Percentiles rank a stretch among this genome's conserved stretches.
Evolutionary conservation across 2,888 invertebrate genomes (phyloP).

Genomic region (Linnaemya vulpina): DNA sequence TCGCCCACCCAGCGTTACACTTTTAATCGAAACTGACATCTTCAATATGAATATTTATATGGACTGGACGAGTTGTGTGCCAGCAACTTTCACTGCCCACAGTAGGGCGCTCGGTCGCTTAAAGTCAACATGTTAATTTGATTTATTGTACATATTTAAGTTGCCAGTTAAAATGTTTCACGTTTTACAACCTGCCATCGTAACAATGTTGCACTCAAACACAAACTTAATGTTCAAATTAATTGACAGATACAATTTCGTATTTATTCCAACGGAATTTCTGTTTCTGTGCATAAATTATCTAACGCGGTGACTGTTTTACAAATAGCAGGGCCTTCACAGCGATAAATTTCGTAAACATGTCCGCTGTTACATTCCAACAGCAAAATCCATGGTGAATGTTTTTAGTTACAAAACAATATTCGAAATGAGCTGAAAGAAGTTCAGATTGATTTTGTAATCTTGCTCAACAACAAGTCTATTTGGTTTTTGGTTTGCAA

Average conservation of each 20-base stretch:
- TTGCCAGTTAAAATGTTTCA: conserved; percentile 20
- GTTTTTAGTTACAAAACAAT: background rate
- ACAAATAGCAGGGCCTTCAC: background rate
- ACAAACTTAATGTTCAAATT: conserved; percentile 13
- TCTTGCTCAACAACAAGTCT: no score
- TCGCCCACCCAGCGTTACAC: conserved; percentile 34
- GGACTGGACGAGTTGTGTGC: background rate
- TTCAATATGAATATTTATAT: background rate
- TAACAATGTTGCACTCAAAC: conserved; percentile 7
- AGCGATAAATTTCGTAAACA: background rate
- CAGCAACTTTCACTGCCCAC: conserved; percentile 43
- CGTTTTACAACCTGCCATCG: conserved; percentile 6
- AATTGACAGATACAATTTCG: background rate
- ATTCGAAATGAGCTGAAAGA: background rate
- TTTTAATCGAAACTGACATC: conserved; percentile 5
- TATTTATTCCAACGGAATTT: background rate
- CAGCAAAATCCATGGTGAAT: background rate
- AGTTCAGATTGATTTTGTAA: no score
- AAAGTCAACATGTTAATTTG: conserved; percentile 27
- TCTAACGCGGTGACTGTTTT: background rate
- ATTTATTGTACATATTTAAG: conserved; percentile 24
- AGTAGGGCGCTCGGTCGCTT: conserved; percentile 27
- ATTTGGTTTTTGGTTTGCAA: no score
- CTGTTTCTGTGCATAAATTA: background rate
- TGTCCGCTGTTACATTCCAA: background rate